Base-by-base conservation (phyloP, 2,113 vertebrate species). In the Eurystomus gularis region DNA sequence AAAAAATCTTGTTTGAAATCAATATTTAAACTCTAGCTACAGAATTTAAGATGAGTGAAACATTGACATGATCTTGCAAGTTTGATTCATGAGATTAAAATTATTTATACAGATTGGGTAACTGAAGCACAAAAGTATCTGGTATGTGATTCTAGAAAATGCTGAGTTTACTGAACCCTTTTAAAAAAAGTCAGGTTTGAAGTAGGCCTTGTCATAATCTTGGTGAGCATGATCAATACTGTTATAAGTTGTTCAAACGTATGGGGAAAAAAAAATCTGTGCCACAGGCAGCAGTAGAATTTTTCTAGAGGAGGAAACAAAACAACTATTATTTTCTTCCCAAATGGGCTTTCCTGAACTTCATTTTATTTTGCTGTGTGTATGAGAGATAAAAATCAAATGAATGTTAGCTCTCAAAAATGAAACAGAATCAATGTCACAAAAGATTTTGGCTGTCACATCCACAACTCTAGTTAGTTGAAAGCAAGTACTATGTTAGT, bases 201-300 rank as follows among this genome's bases (percentile, higher is more conserved):
- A 13, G 71, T 60, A 80, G 5, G 5, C 31, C 28, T 68, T 82
- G 10, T 58, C 25, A 13, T 26, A 28, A 14, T 70, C 40, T 79
- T 78, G 4, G 6, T 76, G 10, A 17, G 3, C 8, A 33, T 49
- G 23, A 4, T 72, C 29, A 60, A 24, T 58, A 21, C 31, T 58
- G 12, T 51, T 79, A 13, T 29, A 29, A 40, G 4, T 86, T 90
- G 6, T 58, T 87, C 17, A 54, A 26, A 24, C 4, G 65, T 83
- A 49, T 0, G 1, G 23, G 16, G 42, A 44, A 39, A 51, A 57
- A 85, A 72, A 48, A 3, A 1, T 42, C 13, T 66, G 3, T 39
- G 10, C 24, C 23, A 28, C 15, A 57, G 31, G 5, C 1, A 81
- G 6, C 0, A 0, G 29, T 2, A 58, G 11, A 71, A 15, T 21